phyloP scores from a whole-genome alignment of 2,113 vertebrate genomes.

The Macquaria australasica region DNA sequence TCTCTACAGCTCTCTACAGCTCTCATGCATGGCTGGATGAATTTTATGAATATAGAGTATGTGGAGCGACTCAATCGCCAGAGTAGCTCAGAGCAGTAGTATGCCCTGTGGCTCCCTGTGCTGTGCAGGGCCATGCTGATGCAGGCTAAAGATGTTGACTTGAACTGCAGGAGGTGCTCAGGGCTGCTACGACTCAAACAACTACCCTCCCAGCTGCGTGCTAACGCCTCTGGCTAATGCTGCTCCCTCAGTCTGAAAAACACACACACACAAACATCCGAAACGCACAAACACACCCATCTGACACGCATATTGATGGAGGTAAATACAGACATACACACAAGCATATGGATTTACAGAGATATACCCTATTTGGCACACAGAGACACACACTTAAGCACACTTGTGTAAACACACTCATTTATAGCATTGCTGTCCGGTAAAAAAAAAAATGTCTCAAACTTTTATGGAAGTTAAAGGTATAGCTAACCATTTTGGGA shows the following conservation, averaged over 20 bases:
- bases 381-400: background rate
- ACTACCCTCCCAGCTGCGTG: constrained; percentile 39
- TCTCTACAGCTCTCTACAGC: background rate
- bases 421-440: background rate
- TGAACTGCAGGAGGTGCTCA: constrained; percentile 58
- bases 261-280: background rate
- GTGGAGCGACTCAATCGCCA: background rate
- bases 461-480: background rate
- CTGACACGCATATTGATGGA: background rate
- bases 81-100: background rate
- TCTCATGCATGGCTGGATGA: constrained; percentile 1
- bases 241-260: constrained; percentile 27
- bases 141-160: constrained; percentile 51
- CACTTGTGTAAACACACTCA: background rate
- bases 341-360: background rate
- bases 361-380: background rate
- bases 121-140: background rate
- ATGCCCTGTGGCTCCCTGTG: constrained; percentile 6
- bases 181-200: constrained; percentile 53
- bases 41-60: background rate
- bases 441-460: background rate
- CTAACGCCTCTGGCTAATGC: constrained; percentile 38
- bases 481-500: no score
- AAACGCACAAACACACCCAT: background rate
- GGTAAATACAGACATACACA: background rate